Conservation (phyloP, 2,888 invertebrate species). For the Kuschelorhynchus macadamiae region DNA sequence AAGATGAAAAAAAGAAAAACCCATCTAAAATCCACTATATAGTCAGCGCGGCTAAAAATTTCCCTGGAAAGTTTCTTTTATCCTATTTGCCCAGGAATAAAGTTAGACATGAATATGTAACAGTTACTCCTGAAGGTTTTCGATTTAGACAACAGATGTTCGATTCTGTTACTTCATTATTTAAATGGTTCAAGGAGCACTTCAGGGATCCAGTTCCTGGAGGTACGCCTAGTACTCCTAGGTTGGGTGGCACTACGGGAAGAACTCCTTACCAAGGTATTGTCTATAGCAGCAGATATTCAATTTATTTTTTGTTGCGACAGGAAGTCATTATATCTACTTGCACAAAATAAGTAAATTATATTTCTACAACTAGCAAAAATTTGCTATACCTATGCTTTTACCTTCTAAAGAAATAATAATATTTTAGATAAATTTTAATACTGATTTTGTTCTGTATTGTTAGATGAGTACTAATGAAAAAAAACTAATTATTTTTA, state of each 20-base stretch:
- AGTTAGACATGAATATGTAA: conserved; percentile 92
- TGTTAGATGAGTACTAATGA: no score
- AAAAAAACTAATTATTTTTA: no score
- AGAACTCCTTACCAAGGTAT: conserved; percentile 60
- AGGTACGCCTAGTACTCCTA: conserved; percentile 81
- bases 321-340: no score
- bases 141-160: conserved; percentile 88
- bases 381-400: no score
- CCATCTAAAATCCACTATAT: conserved; percentile 92
- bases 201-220: conserved; percentile 91
- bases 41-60: conserved; percentile 85
- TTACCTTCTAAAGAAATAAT: no score
- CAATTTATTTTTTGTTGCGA: no score
- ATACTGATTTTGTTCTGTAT: no score
- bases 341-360: no score
- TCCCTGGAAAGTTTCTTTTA: conserved; percentile 93
- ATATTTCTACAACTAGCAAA: no score
- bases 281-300: no score
- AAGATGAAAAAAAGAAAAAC: conserved; percentile 91
- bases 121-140: conserved; percentile 93
- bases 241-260: conserved; percentile 65
- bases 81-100: conserved; percentile 92
- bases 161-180: conserved; percentile 81
- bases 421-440: no score
- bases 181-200: conserved; percentile 99